phyloP scores from a whole-genome alignment of 2,113 vertebrate genomes.

The Chaetops frenatus region DNA sequence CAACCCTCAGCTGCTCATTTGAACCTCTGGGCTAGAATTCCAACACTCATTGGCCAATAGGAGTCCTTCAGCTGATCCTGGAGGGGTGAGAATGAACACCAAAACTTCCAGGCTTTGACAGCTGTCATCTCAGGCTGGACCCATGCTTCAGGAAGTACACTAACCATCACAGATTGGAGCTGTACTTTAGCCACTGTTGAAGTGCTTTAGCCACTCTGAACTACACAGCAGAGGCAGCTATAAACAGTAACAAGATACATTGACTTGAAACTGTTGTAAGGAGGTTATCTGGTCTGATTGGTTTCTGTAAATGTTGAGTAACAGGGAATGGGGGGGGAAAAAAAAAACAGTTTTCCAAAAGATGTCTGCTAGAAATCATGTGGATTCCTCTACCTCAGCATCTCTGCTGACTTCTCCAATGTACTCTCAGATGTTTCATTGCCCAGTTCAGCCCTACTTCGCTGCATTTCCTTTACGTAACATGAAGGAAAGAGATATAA shows the following conservation, averaged over 20 bases:
- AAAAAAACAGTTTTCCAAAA: not conserved
- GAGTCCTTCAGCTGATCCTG: not conserved
- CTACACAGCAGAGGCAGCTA: not conserved
- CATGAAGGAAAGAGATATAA: not conserved
- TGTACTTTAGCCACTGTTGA: not conserved
- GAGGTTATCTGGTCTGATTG: not conserved
- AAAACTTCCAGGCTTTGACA: not conserved
- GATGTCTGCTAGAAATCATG: not conserved
- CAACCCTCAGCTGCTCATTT: not conserved
- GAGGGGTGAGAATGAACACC: not conserved
- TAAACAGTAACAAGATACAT: not conserved
- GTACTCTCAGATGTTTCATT: not conserved
- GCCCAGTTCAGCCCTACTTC: not conserved
- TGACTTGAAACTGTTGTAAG: not conserved
- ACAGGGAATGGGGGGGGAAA: not conserved
- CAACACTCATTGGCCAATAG: fast-evolving
- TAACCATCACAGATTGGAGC: not conserved
- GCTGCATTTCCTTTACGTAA: not conserved
- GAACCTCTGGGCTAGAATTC: not conserved
- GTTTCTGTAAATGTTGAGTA: not conserved
- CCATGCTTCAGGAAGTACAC: not conserved
- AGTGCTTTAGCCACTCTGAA: not conserved
- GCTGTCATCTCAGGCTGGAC: not conserved
- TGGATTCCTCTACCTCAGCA: not conserved
- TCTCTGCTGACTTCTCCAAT: not conserved